phyloP scores from a whole-genome alignment of 2,797 vertebrate species.

The Aulostomus chinensis region DNA sequence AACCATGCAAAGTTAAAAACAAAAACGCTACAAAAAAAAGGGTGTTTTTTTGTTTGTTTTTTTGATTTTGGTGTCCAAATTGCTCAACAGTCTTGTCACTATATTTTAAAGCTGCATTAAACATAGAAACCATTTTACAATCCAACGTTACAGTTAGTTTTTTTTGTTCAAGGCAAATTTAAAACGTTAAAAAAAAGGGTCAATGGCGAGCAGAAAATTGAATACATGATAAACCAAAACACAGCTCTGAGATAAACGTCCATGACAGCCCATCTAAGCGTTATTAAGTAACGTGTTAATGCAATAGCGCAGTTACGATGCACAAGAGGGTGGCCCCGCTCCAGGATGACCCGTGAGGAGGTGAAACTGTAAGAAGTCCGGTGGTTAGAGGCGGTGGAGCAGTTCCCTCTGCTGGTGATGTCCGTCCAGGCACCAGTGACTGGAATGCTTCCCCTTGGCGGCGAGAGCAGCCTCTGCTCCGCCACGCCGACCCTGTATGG shows the following conservation, averaged over 20 bases:
- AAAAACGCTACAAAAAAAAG: no score
- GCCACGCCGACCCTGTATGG: constrained; percentile 30
- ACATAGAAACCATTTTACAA: constrained; percentile 38
- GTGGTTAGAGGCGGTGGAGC: constrained; percentile 9
- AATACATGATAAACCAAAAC: constrained; percentile 49
- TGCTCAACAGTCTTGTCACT: not conserved
- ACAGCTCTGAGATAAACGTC: constrained; percentile 58
- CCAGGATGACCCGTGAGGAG: constrained; percentile 7
- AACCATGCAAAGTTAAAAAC: no score
- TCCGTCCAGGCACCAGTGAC: constrained; percentile 51
- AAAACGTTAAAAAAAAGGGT: constrained; percentile 15
- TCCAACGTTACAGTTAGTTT: constrained; percentile 9
- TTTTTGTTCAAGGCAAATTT: constrained; percentile 47
- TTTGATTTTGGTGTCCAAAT: no score
- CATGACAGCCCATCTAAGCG: constrained; percentile 45
- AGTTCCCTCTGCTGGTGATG: constrained; percentile 60
- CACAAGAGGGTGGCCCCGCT: constrained; percentile 39
- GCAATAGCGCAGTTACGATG: constrained; percentile 37
- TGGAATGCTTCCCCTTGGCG: constrained; percentile 49
- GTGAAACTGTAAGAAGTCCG: constrained; percentile 31
- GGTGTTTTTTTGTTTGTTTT: no score
- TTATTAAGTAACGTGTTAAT: constrained; percentile 74
- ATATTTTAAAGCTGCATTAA: constrained; percentile 38
- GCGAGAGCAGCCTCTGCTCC: not conserved
- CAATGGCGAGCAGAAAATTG: constrained; percentile 50